Evolutionary conservation across 2,797 vertebrate species (phyloP).

Genomic region (Peromyscus eremicus): DNA sequence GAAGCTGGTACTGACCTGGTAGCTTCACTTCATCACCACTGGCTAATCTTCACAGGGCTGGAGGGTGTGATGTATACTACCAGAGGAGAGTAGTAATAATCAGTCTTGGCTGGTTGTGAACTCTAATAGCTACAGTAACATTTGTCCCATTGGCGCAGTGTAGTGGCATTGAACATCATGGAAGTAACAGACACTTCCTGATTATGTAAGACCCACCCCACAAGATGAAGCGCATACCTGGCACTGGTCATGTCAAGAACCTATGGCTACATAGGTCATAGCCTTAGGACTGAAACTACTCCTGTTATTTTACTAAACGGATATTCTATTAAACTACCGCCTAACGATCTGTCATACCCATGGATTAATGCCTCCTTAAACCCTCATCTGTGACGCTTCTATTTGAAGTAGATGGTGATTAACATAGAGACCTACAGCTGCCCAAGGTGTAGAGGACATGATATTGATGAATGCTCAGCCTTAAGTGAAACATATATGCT

Average conservation of each 20-base stretch:
- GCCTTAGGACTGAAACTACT: neutral
- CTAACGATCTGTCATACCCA: neutral
- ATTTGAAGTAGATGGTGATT: neutral
- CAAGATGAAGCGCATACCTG: neutral
- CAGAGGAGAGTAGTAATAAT: neutral
- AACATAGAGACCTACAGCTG: neutral
- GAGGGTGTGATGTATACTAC: neutral
- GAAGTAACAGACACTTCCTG: neutral
- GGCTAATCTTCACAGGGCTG: neutral
- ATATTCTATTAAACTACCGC: neutral
- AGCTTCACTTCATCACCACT: neutral
- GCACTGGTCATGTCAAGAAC: neutral
- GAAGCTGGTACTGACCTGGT: neutral
- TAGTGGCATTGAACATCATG: neutral
- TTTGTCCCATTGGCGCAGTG: neutral
- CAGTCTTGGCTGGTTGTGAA: neutral
- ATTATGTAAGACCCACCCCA: neutral
- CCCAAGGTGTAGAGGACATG: neutral
- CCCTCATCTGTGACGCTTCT: neutral
- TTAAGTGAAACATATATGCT: neutral
- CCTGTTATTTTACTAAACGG: neutral
- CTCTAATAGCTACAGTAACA: neutral
- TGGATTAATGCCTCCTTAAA: neutral
- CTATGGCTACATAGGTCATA: neutral
- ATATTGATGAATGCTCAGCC: neutral